Base-by-base conservation (phyloP, 2,888 invertebrate species). In the Muscina levida region DNA sequence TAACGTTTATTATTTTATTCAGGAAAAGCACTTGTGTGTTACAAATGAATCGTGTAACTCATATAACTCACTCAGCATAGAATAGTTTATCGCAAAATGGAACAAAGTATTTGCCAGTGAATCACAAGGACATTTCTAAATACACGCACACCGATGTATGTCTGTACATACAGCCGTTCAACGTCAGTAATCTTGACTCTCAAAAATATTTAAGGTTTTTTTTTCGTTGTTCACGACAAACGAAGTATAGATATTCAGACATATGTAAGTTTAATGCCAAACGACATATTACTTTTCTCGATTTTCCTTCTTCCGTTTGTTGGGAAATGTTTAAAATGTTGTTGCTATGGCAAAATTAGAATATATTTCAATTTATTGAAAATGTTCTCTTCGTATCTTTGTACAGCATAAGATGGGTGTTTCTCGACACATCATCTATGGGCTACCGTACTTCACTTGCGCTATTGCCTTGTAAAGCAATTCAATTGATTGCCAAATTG, bases 311-410 rank as follows among this genome's bases (percentile, higher is more conserved):
- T 51, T 51, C 15, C 51, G 19, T 51, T 51, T 51, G 51, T 51
- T 17, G 17, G 19, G 10, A 15, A 46, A 1, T 46, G 8, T 19
- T 19, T 51, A n/a, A n/a, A n/a, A n/a, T n/a, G 3, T 17, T 19
- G 51, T 17, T 51, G 51, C 22, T 51, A 22, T 51, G 17, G 51
- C 17, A 19, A 51, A 51, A 19, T 19, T 51, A 51, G 10, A 51
- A 51, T 51, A 51, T 51, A 51, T 51, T 51, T 51, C 51, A 51
- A 51, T 51, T 51, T 51, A 51, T 51, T 51, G 51, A 51, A 51
- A 6, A 51, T 51, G 17, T 51, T 22, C 51, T 51, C 19, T 51
- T 51, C 51, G 19, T 51, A 51, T 51, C 51, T 51, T 51, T 51
- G 10, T 51, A 17, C 19, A 17, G 51, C 51, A 51, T 19, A 19